Percentiles rank a stretch among this genome's conserved stretches.
These are phyloP conservation scores for pig (Sus scrofa) DNA, from an alignment of 2,113 vertebrate species.

Conservation along the genomic window T2T-Sscrofa CM000824.6:231871501-231872000, in stretches of 20 bases:
- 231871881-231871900: accelerated
- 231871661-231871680: not conserved
- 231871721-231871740: not conserved
- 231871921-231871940: accelerated
- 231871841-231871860: not conserved
- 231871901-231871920: accelerated
- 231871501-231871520: accelerated
- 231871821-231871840: not conserved
- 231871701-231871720: accelerated
- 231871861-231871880: accelerated
- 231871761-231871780: not conserved
- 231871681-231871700: accelerated
- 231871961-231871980: accelerated
- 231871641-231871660: not conserved
- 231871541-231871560: not conserved
- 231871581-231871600: not conserved
- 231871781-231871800: accelerated
- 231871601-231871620: too few species aligned
- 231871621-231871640: not conserved
- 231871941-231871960: accelerated
- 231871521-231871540: accelerated
- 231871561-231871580: not conserved
- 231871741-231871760: not conserved
- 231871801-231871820: not conserved
- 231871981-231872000: not conserved